Evolutionary conservation across 92 coral and sea anemone genomes (phyloP).

Genomic region (Scolanthus callimorphus): DNA sequence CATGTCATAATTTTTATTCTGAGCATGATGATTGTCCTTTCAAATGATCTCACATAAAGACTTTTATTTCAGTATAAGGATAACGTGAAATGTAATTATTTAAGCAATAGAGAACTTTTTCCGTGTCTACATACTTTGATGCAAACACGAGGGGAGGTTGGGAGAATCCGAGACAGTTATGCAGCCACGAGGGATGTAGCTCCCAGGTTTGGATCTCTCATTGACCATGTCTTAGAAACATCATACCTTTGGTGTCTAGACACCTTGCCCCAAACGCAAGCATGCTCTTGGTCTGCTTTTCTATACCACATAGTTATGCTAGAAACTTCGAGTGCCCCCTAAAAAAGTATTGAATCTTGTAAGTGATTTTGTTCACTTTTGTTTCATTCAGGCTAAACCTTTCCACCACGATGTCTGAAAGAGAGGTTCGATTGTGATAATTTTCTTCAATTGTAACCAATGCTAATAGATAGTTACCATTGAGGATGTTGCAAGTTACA

Average conservation of each 20-base stretch:
- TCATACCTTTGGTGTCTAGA: constrained; percentile 27
- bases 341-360: no score
- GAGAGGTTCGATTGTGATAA: constrained; percentile 19
- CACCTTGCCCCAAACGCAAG: constrained; percentile 43
- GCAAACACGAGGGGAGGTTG: no score
- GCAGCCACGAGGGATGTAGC: constrained; percentile 38
- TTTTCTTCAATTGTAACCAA: constrained; percentile 20
- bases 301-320: constrained; percentile 28
- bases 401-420: not conserved
- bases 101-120: no score
- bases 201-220: constrained; percentile 27
- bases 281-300: constrained; percentile 34
- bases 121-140: no score
- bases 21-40: no score
- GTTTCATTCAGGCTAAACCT: not conserved
- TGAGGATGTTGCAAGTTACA: constrained; percentile 20
- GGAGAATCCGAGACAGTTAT: no score
- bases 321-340: no score
- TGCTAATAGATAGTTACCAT: constrained; percentile 35
- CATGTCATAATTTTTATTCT: no score
- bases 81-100: no score
- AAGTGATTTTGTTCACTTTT: not conserved
- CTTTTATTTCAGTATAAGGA: no score
- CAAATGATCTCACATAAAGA: no score
- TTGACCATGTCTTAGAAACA: constrained; percentile 46